Evolutionary conservation across 2,113 vertebrate species (phyloP).

Genomic region (Drymodes brunneopygia): DNA sequence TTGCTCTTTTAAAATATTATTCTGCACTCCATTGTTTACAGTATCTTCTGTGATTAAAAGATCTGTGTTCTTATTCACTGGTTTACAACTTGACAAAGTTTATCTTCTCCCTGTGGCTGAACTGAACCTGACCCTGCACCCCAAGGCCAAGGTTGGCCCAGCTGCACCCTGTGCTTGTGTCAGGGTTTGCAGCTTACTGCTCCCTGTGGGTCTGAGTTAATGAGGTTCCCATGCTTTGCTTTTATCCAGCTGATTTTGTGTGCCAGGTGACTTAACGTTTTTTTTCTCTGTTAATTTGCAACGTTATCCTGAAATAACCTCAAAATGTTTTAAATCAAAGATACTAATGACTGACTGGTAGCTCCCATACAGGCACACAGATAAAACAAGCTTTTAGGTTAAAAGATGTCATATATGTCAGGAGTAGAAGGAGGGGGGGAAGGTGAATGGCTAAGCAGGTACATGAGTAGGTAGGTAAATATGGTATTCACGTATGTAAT

Average conservation of each 20-base stretch:
- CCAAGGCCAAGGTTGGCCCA: not conserved
- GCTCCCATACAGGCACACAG: not conserved
- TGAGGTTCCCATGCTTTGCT: not conserved
- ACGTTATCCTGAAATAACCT: not conserved
- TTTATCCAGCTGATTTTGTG: not conserved
- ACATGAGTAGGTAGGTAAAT: not conserved
- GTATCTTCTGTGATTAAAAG: not conserved
- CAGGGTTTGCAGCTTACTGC: not conserved
- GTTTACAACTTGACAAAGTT: not conserved
- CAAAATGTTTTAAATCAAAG: not conserved
- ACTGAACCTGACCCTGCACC: not conserved
- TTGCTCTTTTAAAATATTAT: not conserved
- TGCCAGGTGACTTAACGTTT: rapidly evolving
- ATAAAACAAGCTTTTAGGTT: not conserved
- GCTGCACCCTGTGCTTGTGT: not conserved
- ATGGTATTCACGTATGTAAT: not conserved
- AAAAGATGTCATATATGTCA: not conserved
- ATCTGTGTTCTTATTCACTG: not conserved
- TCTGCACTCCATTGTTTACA: not conserved
- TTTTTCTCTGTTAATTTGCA: not conserved
- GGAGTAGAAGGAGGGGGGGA: not conserved
- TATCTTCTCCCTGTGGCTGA: not conserved
- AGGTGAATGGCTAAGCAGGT: not conserved
- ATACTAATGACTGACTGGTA: not conserved
- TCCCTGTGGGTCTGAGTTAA: not conserved